Conservation (phyloP, 2,888 invertebrate genomes). For the Cryptus armator region DNA sequence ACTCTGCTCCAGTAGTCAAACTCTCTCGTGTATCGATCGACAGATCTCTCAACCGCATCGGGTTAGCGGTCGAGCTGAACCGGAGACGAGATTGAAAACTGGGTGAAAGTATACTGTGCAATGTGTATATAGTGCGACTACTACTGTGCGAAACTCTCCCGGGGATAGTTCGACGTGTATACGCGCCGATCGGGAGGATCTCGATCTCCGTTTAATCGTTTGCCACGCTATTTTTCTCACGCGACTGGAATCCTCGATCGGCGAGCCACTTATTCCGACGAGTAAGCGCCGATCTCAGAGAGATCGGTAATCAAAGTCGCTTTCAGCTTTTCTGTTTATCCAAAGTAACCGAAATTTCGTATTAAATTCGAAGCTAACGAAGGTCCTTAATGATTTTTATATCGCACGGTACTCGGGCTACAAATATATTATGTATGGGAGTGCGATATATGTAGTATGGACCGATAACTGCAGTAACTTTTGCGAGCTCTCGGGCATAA, state of each 20-base stretch:
- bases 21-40: constrained; percentile 58
- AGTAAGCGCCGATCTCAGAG: background rate
- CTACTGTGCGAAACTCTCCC: background rate
- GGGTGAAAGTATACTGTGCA: constrained; percentile 59
- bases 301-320: background rate
- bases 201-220: constrained; percentile 26
- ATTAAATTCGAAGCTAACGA: background rate
- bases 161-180: constrained; percentile 6
- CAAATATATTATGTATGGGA: background rate
- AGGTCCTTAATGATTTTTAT: background rate
- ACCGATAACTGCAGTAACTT: constrained; percentile 17
- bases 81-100: constrained; percentile 49
- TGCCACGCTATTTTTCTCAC: constrained; percentile 6
- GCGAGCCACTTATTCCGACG: constrained; percentile 6
- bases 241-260: constrained; percentile 10
- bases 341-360: background rate
- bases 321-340: background rate
- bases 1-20: constrained; percentile 38
- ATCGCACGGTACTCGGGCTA: background rate
- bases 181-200: constrained; percentile 2
- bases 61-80: constrained; percentile 24
- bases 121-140: constrained; percentile 22
- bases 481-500: constrained; percentile 32
- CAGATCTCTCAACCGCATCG: constrained; percentile 56
- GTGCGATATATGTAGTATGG: background rate